Percentiles rank a stretch among this genome's conserved stretches.
Conservation (phyloP, 2,797 vertebrate genomes). For the Siniperca scherzeri region DNA sequence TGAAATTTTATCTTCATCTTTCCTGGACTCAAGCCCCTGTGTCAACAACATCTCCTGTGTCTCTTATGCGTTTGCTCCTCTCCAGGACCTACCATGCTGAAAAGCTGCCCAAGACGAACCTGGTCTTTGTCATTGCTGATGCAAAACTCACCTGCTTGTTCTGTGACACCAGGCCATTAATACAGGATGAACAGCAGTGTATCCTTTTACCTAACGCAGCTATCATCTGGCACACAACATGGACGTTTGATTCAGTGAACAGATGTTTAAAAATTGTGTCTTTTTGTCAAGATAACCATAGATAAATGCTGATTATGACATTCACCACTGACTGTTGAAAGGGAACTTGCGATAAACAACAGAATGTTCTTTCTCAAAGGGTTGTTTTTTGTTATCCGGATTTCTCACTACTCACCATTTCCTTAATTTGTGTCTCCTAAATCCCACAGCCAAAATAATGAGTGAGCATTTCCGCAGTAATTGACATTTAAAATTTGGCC, state of each 20-base stretch:
- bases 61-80: constrained; percentile 51
- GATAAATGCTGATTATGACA: not conserved
- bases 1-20: constrained; percentile 57
- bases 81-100: constrained; percentile 94
- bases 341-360: not conserved
- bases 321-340: not conserved
- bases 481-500: constrained; percentile 36
- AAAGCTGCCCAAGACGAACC: constrained; percentile 95
- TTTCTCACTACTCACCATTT: not conserved
- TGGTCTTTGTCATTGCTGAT: constrained; percentile 96
- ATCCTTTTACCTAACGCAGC: constrained; percentile 87
- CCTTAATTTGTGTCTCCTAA: not conserved
- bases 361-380: not conserved
- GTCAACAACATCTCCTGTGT: constrained; percentile 62
- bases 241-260: constrained; percentile 29
- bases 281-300: constrained; percentile 33
- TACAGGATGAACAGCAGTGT: constrained; percentile 95
- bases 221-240: constrained; percentile 24
- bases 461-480: constrained; percentile 23
- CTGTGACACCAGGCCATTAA: constrained; percentile 87
- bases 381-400: not conserved
- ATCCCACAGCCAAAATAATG: constrained; percentile 12
- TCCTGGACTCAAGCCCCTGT: constrained; percentile 58
- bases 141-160: constrained; percentile 87
- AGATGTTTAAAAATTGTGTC: constrained; percentile 44